These are phyloP conservation scores for Rhopalosiphum padi DNA, from an alignment of 1,140 invertebrate species.

Conservation along the genomic window DNA sequence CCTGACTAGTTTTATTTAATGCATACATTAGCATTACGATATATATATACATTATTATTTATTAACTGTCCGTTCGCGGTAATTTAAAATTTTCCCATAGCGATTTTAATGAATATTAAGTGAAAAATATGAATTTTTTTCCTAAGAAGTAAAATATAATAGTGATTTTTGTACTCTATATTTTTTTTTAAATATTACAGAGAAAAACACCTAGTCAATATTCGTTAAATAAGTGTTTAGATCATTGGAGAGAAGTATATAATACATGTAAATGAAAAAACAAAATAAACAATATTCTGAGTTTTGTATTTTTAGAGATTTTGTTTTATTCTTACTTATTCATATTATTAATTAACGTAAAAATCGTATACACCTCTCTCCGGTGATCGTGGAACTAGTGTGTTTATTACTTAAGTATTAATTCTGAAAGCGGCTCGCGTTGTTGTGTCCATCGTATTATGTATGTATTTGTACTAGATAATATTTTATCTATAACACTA, in stretches of 20 bases:
- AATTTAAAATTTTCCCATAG: not conserved
- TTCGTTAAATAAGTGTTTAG: not conserved
- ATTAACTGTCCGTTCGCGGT: not conserved
- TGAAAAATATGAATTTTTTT: not conserved
- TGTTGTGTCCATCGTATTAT: not conserved
- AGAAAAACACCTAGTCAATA: slow-evolving; percentile 34
- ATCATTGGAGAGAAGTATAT: not conserved
- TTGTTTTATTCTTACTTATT: not conserved
- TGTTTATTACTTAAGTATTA: slow-evolving; percentile 36
- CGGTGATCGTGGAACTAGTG: not conserved
- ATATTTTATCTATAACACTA: not conserved
- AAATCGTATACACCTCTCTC: not conserved
- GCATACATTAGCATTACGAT: not conserved
- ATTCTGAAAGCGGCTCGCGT: not conserved
- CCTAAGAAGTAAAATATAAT: not conserved
- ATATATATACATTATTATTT: not conserved
- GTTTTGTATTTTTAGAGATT: not conserved
- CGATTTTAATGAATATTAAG: not conserved
- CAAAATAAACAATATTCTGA: not conserved
- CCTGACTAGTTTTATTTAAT: slow-evolving; percentile 36
- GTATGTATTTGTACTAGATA: not conserved
- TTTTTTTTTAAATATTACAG: not conserved
- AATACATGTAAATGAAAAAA: not conserved
- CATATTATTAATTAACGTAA: not conserved
- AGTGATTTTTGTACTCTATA: not conserved